Evolutionary conservation across 92 coral and sea anemone genomes (phyloP).

Genomic region (Galaxea fascicularis): DNA sequence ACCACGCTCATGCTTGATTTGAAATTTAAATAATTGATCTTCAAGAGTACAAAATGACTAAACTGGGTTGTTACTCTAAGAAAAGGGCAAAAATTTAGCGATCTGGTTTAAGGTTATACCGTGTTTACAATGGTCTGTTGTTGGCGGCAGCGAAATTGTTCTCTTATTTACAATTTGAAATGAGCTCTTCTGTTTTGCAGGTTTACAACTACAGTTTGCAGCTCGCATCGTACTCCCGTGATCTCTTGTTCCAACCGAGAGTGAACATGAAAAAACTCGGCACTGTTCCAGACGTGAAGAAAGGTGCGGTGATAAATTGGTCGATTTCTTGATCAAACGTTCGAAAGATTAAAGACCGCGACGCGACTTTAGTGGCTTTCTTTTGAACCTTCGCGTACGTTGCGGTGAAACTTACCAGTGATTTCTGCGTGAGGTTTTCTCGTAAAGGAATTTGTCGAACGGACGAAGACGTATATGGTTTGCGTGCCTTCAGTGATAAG

Average conservation of each 20-base stretch:
- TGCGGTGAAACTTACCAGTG: not conserved
- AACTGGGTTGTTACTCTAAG: not conserved
- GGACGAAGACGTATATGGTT: not conserved
- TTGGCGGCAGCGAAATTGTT: conserved; percentile 4
- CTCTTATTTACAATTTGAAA: conserved; percentile 28
- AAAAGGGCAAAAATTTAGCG: no score
- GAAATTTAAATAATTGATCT: not conserved
- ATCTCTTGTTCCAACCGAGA: conserved; percentile 58
- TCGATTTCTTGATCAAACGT: conserved; percentile 11
- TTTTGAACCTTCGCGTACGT: not conserved
- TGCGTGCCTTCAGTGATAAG: conserved; percentile 11
- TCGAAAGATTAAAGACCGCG: not conserved
- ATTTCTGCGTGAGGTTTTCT: not conserved
- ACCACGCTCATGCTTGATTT: not conserved
- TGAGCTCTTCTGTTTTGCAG: conserved; percentile 36
- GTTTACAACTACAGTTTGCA: conserved; percentile 58
- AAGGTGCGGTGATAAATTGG: conserved; percentile 42
- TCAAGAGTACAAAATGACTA: not conserved
- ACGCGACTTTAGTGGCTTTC: not conserved
- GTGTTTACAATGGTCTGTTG: conserved; percentile 33
- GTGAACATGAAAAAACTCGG: conserved; percentile 55
- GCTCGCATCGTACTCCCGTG: conserved; percentile 57
- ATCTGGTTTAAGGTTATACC: not conserved
- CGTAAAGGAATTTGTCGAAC: conserved; percentile 1
- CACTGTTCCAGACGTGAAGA: conserved; percentile 47